Percentiles rank a stretch among this genome's conserved stretches.
phyloP scores from a whole-genome alignment of 2,113 vertebrate genomes.

The Picathartes gymnocephalus region DNA sequence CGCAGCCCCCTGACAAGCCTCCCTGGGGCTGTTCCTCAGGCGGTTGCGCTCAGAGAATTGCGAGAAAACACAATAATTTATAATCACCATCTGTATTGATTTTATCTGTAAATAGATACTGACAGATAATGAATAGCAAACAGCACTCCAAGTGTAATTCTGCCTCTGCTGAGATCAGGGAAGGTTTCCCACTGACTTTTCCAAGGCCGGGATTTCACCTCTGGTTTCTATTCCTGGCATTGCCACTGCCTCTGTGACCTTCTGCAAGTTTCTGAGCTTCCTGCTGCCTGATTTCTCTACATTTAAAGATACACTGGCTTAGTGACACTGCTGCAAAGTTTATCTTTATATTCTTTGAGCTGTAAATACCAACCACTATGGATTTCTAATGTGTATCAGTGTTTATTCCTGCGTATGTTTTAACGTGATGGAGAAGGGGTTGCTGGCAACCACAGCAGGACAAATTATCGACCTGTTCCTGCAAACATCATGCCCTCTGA shows the following conservation, averaged over 20 bases:
- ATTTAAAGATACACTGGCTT: neutral
- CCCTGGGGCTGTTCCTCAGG: neutral
- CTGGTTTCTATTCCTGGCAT: slow-evolving; percentile 19
- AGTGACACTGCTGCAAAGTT: neutral
- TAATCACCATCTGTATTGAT: neutral
- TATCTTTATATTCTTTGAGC: neutral
- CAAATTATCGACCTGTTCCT: neutral
- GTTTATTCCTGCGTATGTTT: neutral
- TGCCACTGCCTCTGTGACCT: slow-evolving; percentile 13
- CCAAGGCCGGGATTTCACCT: slow-evolving; percentile 27
- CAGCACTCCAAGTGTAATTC: neutral
- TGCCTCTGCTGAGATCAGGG: neutral
- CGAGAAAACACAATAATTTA: neutral
- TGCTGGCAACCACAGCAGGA: neutral
- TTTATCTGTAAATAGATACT: neutral
- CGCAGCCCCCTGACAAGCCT: neutral
- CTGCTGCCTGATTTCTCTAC: neutral
- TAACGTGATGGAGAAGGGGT: neutral
- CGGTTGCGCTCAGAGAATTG: neutral
- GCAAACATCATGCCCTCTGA: neutral
- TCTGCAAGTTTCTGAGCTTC: neutral
- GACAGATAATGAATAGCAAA: neutral
- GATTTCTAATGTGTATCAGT: neutral
- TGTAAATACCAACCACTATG: neutral
- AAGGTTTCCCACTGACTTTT: neutral